These are phyloP conservation scores for Stenopsyche tienmushanensis DNA, from an alignment of 1,140 invertebrate genomes.

Conservation along the genomic window DNA sequence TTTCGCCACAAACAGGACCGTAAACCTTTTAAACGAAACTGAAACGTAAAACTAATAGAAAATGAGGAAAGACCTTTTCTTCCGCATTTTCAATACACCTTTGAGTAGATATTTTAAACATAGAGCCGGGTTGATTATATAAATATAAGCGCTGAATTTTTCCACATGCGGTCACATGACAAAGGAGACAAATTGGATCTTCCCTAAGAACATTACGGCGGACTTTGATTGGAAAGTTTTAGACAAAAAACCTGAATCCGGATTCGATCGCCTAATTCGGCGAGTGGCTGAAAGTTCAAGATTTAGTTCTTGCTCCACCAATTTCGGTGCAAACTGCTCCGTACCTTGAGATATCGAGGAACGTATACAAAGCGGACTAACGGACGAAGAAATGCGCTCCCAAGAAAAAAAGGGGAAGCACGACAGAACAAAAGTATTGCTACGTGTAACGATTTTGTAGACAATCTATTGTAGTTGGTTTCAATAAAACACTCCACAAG, in stretches of 20 bases:
- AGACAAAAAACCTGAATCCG: no score
- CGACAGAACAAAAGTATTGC: constrained; percentile 12
- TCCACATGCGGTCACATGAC: no score
- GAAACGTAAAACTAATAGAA: background rate
- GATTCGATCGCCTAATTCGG: background rate
- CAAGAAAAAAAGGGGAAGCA: constrained; percentile 1
- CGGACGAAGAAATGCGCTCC: background rate
- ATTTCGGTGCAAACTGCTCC: constrained; percentile 10
- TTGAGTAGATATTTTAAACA: no score
- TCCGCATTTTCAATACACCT: no score
- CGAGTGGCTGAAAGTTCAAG: background rate
- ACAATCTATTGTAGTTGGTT: constrained; percentile 1
- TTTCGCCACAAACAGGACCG: background rate
- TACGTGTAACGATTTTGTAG: constrained; percentile 12
- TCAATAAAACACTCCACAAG: constrained; percentile 1
- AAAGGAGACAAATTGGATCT: background rate
- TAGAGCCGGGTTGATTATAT: no score
- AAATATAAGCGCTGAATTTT: no score
- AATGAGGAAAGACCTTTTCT: no score
- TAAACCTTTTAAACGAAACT: background rate
- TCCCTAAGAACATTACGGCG: no score
- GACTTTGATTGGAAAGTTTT: background rate
- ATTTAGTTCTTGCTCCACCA: background rate
- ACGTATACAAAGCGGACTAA: constrained; percentile 2
- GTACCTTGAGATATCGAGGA: background rate